Base-by-base conservation (phyloP, 1,140 invertebrate species). In the Bombus affinis region DNA sequence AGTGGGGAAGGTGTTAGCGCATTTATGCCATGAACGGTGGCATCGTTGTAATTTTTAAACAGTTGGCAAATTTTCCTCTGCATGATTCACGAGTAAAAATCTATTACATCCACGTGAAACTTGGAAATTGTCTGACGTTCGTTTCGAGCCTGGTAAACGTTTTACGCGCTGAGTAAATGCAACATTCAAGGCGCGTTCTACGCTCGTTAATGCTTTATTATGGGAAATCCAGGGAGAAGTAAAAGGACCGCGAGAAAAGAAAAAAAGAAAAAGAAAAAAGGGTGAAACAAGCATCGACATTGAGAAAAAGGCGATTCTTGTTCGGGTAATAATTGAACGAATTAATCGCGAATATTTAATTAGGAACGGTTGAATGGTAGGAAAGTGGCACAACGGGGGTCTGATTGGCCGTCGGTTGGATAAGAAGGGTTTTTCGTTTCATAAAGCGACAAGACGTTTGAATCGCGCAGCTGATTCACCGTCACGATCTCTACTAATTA, bases 401-500 rank as follows among this genome's bases (percentile, higher is more conserved):
- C 80, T 83, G 81, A 83, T 83, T 77, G 75, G 65, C 65, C 37
- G 59, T 44, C 42, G 57, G 66, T 68, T n/a, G 81, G 59, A 78
- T 73, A 83, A 83, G 81, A 83, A 86, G 66, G 85, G 71, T 75
- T 78, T 80, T n/a, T 79, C 77, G 57, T 85, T 90, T 90, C 86
- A 87, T 82, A 79, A 90, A 87, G 75, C 66, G 86, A 66, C 79
- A 90, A 90, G 82, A 90, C 85, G 78, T 79, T 71, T 85, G 83
- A 85, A 85, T 85, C 83, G 83, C 71, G 28, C 35, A 80, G 73
- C 71, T 84, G 74, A 79, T 89, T 89, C 89, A 78, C 81, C 86
- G 86, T 79, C 80, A 80, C 90, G 80, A 80, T 90, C 90, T 88
- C 90, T 88, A 89, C 90, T 93, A 94, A 94, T 94, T 93, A 94